Evolutionary conservation across 2,113 vertebrate genomes (phyloP).

Genomic region (Ceyx melanurus): DNA sequence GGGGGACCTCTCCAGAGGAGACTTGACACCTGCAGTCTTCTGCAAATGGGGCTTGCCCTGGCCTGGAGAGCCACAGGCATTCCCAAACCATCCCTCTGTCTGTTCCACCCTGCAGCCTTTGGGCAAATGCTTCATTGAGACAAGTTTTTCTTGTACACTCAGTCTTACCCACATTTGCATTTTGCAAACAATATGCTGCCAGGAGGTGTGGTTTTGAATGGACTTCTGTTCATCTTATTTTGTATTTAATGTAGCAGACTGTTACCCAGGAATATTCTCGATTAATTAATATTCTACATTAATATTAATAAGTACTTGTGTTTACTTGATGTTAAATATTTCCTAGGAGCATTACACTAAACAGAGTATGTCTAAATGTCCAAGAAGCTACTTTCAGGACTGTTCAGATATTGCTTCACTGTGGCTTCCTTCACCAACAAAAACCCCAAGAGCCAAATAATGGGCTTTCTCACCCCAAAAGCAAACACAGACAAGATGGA

Average conservation of each 20-base stretch:
- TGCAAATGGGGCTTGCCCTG: conserved; percentile 71
- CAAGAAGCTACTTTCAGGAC: neutral
- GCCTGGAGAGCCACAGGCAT: conserved; percentile 64
- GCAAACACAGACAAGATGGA: neutral
- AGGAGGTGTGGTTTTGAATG: neutral
- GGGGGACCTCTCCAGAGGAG: conserved; percentile 63
- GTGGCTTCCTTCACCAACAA: neutral
- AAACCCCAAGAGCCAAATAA: neutral
- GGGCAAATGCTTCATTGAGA: conserved; percentile 32
- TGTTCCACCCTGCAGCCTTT: conserved; percentile 44
- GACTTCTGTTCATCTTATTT: neutral
- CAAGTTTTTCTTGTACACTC: neutral
- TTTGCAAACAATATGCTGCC: neutral
- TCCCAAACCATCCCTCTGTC: conserved; percentile 49
- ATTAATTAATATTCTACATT: neutral
- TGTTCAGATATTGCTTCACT: neutral
- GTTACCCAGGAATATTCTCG: neutral
- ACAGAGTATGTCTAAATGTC: neutral
- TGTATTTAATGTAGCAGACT: neutral
- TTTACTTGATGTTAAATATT: neutral
- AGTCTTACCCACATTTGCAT: neutral
- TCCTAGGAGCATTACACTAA: neutral
- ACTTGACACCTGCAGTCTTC: conserved; percentile 61
- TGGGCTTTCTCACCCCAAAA: neutral
- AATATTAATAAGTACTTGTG: neutral